These are phyloP conservation scores for Boloria euphrosyne DNA, from an alignment of 2,888 invertebrate genomes.

Conservation along the genomic window DNA sequence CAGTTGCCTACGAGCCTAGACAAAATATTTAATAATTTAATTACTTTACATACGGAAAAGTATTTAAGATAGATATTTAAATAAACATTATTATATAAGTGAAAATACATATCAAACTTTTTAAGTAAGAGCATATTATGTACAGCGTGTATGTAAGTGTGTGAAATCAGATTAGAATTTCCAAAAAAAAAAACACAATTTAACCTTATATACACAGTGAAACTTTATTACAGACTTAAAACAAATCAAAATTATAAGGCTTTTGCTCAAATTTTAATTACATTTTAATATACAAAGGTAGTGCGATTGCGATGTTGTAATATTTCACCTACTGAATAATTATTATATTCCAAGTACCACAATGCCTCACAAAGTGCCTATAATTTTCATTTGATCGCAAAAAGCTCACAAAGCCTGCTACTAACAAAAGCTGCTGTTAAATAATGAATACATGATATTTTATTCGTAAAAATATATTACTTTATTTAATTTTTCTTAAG, in stretches of 20 bases:
- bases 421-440: conserved; percentile 14
- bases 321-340: conserved; percentile 9
- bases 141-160: too few species aligned
- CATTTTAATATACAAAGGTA: background rate
- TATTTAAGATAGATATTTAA: too few species aligned
- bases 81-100: too few species aligned
- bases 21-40: conserved; percentile 14
- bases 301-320: background rate
- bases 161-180: too few species aligned
- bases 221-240: too few species aligned
- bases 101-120: too few species aligned
- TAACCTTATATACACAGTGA: too few species aligned
- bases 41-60: background rate
- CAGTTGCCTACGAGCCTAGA: conserved; percentile 87
- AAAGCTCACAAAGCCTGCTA: conserved; percentile 17
- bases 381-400: conserved; percentile 24
- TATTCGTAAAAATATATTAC: background rate
- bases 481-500: background rate
- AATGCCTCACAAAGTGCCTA: conserved; percentile 26
- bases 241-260: too few species aligned
- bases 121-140: too few species aligned
- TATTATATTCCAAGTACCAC: conserved; percentile 9
- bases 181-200: too few species aligned
- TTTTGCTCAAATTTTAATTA: too few species aligned
- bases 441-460: conserved; percentile 13